Conservation (phyloP, 2,888 invertebrate species). For the Ligdia adustata region DNA sequence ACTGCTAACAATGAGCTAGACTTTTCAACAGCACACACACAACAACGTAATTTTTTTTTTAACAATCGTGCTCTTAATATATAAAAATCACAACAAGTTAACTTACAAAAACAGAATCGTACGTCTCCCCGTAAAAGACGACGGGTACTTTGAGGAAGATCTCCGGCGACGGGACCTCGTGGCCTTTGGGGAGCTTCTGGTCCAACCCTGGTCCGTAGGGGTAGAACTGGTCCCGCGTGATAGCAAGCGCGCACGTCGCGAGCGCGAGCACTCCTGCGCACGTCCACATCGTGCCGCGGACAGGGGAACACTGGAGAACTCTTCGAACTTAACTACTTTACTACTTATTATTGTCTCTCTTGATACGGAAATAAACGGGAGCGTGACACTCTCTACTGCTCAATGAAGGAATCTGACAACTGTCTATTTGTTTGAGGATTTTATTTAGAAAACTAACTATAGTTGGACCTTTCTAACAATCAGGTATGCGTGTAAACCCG, state of each 20-base stretch:
- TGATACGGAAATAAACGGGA: constrained; percentile 29
- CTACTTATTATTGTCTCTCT: constrained; percentile 15
- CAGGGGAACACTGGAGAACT: constrained; percentile 46
- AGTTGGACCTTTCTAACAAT: too few relatives aligned
- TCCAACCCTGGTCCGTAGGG: constrained; percentile 84
- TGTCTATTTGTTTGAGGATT: too few relatives aligned
- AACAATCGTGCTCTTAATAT: too few relatives aligned
- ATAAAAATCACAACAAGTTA: constrained; percentile 9
- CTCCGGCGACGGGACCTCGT: constrained; percentile 87
- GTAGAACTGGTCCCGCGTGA: constrained; percentile 84
- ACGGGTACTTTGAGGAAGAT: constrained; percentile 88
- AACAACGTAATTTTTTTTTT: too few relatives aligned
- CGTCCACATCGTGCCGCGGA: constrained; percentile 69
- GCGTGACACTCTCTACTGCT: constrained; percentile 9
- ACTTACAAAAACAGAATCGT: constrained; percentile 93
- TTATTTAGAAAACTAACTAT: too few relatives aligned
- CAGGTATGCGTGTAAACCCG: too few relatives aligned
- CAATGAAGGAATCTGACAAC: constrained; percentile 14
- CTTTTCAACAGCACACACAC: too few relatives aligned
- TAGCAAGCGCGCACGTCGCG: constrained; percentile 59
- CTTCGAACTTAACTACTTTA: constrained; percentile 9
- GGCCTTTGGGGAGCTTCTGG: constrained; percentile 76
- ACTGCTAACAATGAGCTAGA: too few relatives aligned
- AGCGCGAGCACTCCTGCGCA: constrained; percentile 62
- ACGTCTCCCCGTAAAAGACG: constrained; percentile 90